Evolutionary conservation across 1,140 invertebrate species (phyloP).

Genomic region (Ectropis grisescens): DNA sequence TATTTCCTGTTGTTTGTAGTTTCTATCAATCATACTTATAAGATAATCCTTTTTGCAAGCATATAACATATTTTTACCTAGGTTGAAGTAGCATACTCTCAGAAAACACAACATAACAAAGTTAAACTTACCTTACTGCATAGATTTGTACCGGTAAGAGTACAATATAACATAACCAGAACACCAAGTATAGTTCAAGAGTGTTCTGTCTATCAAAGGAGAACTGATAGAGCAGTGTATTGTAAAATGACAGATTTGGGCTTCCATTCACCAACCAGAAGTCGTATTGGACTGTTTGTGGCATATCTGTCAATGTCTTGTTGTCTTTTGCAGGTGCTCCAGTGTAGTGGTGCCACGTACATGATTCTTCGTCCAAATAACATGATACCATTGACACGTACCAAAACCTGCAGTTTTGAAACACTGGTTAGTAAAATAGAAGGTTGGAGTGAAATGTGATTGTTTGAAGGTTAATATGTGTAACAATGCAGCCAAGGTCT

Average conservation of each 20-base stretch:
- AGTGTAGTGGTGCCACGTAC: slow-evolving; percentile 85
- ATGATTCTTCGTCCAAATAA: slow-evolving; percentile 82
- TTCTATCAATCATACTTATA: too few relatives aligned
- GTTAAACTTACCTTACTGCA: slow-evolving; percentile 79
- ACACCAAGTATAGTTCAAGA: slow-evolving; percentile 91
- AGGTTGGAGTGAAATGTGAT: too few relatives aligned
- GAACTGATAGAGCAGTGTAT: slow-evolving; percentile 94
- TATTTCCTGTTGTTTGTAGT: too few relatives aligned
- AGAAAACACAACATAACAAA: too few relatives aligned
- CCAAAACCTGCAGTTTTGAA: slow-evolving; percentile 84
- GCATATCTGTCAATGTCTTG: slow-evolving; percentile 34
- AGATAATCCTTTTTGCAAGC: too few relatives aligned
- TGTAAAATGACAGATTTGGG: slow-evolving; percentile 86
- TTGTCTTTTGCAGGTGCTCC: slow-evolving; percentile 38
- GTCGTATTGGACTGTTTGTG: slow-evolving; percentile 83
- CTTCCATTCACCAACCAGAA: slow-evolving; percentile 97
- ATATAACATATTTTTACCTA: too few relatives aligned
- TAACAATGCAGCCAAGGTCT: too few relatives aligned
- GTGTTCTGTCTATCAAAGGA: slow-evolving; percentile 97
- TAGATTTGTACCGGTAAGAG: slow-evolving; percentile 91
- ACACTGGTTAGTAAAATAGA: too few relatives aligned
- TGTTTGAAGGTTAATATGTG: background rate
- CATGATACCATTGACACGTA: slow-evolving; percentile 95
- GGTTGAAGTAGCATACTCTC: too few relatives aligned
- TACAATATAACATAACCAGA: slow-evolving; percentile 89